These are phyloP conservation scores for Tyria jacobaeae DNA, from an alignment of 2,888 invertebrate species.

Conservation along the genomic window DNA sequence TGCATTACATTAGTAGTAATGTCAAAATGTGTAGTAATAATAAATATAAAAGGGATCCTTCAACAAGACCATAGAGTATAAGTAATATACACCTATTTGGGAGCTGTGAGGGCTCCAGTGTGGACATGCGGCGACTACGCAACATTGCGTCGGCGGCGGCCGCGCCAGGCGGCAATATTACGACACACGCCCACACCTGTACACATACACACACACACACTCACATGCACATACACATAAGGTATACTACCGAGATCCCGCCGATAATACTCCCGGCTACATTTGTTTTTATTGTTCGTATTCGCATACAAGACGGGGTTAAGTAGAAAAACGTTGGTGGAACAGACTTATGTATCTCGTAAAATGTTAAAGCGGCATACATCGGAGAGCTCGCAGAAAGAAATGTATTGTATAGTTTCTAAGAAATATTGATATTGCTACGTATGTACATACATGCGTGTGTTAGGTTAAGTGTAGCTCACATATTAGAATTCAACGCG, in stretches of 20 bases:
- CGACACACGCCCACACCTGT: constrained; percentile 75
- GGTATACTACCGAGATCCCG: constrained; percentile 73
- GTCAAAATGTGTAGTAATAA: too few species aligned
- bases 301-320: constrained; percentile 39
- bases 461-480: constrained; percentile 32
- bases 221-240: constrained; percentile 51
- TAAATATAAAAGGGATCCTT: too few species aligned
- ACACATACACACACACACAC: constrained; percentile 50
- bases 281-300: constrained; percentile 55
- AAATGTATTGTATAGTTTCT: constrained; percentile 36
- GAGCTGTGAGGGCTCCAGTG: constrained; percentile 59
- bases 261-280: constrained; percentile 55
- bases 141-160: constrained; percentile 68
- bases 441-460: constrained; percentile 26
- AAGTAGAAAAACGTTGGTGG: constrained; percentile 33
- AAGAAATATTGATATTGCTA: constrained; percentile 39
- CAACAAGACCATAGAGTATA: too few species aligned
- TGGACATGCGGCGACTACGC: constrained; percentile 67
- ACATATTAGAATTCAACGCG: constrained; percentile 65
- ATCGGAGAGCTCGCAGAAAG: constrained; percentile 22
- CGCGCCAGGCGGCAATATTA: constrained; percentile 65
- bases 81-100: too few species aligned
- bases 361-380: constrained; percentile 39
- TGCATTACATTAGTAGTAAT: too few species aligned
- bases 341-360: constrained; percentile 40